phyloP scores from a whole-genome alignment of 2,797 vertebrate species.

The Cheirogaleus major region DNA sequence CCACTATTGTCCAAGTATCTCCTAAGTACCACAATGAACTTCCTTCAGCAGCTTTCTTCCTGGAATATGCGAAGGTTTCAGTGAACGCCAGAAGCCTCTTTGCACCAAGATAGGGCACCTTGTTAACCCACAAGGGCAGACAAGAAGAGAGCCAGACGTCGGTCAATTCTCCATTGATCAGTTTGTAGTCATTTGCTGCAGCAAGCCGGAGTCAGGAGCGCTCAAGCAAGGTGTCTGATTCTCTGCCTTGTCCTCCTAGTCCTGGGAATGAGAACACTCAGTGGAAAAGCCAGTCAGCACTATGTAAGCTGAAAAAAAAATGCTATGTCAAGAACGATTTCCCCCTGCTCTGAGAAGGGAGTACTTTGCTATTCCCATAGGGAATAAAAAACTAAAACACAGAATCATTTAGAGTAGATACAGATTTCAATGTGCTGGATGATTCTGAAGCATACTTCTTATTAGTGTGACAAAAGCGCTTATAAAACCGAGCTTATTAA shows the following conservation, averaged over 20 bases:
- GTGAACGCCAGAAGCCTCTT: neutral
- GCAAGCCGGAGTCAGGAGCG: neutral
- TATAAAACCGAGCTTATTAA: neutral
- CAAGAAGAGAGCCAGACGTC: neutral
- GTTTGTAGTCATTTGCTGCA: neutral
- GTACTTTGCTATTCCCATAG: neutral
- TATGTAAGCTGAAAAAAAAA: neutral
- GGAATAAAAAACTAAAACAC: neutral
- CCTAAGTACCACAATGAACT: neutral
- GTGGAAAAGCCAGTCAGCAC: conserved; percentile 14
- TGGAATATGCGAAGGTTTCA: neutral
- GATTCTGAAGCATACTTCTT: neutral
- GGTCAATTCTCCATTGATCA: neutral
- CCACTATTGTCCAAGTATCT: neutral
- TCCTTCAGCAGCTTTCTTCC: neutral
- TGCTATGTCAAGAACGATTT: neutral
- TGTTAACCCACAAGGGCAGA: neutral
- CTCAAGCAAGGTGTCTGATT: neutral
- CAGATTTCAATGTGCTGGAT: conserved; percentile 21
- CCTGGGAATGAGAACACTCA: neutral
- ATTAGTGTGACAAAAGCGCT: neutral
- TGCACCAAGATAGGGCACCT: neutral
- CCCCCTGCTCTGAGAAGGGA: neutral
- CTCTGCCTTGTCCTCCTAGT: neutral
- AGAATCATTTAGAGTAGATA: neutral